Base-by-base conservation (phyloP, 2,797 vertebrate genomes). In the Acanthiza pusilla region DNA sequence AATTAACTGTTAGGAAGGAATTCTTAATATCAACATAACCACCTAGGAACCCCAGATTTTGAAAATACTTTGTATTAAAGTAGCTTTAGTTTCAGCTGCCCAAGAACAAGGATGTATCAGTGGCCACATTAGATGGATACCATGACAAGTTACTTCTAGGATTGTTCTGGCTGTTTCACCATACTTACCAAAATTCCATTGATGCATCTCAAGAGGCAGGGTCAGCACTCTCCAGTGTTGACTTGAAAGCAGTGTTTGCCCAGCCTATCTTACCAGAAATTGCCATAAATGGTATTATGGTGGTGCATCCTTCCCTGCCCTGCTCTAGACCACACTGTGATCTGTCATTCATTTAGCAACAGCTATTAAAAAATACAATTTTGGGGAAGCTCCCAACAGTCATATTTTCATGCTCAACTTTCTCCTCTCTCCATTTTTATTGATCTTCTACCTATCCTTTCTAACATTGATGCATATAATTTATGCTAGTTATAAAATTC, bases 271-370 rank as follows among this genome's bases (percentile, higher is more conserved):
- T 45, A 82, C 16, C 51, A 72, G 36, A 70, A 7, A 40, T 16
- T 38, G n/a, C 23, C 4, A 4, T 38, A 57, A 76, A 17, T 30
- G 12, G 5, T 23, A 29, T 15, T 48, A 57, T 22, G 21, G 21
- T 48, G 25, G 20, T 62, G 3, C 34, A 42, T 42, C 42, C 30
- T 36, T 86, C 48, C 50, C 10, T 5, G 30, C 48, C 26, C 22
- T 0, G 0, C 26, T 63, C 26, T 34, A 32, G 57, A 50, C 26
- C 3, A 4, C 30, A 22, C 42, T 36, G 2, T n/a, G 38, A 67
- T 21, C 34, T 77, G 14, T 15, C 34, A 34, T 14, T 63, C 21
- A 63, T 19, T 19, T 63, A 71, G 21, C 34, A 48, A 34, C 10
- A 34, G 11, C 11, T 14, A 67, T 51, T 63, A 42, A 15, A 57